Base-by-base conservation (phyloP, 2,797 vertebrate genomes). In the Dicrostonyx torquatus region DNA sequence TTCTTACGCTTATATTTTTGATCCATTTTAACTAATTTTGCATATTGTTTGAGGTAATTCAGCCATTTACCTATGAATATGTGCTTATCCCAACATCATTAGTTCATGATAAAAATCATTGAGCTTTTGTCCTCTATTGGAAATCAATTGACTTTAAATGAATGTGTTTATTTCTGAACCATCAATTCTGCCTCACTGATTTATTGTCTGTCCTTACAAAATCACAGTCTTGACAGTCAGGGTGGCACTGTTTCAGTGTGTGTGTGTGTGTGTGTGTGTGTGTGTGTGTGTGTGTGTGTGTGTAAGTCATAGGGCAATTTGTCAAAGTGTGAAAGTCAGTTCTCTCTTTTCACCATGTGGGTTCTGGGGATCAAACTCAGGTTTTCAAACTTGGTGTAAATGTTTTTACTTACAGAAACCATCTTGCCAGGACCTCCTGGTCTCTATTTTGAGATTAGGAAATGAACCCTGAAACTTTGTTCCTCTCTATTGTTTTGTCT, bases 1-100 rank as follows among this genome's bases (percentile, higher is more conserved):
- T 70, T 84, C 53, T 94, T 94, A 70, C 11, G 64, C 29, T 95
- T 77, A 93, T 53, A 50, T 79, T 45, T 55, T 87, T 75, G 31
- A 84, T 40, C 20, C 10, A 55, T 75, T 75, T 77, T 24, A 89
- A 37, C 93, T 89, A 77, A 80, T 22, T 89, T 82, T 89, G 29
- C 72, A 24, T 66, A n/a, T 48, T 17, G n/a, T 79, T 82, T 87
- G 87, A 91, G 26, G 20, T 78, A 87, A 58, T 89, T 87, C 31
- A 48, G 37, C 89, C 60, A 92, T 70, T 79, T 68, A 22, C 50
- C 45, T 48, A 34, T 77, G 70, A 90, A 24, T 83, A 93, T 87
- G 15, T 43, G 79, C 1, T 37, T 91, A 31, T 68, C 15, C 40
- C 11, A 68, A 37, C 34, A 84, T 53, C 26, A n/a, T 60, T 83